Base-by-base conservation (phyloP, 2,113 vertebrate genomes). In the Circaetus cinerascens region DNA sequence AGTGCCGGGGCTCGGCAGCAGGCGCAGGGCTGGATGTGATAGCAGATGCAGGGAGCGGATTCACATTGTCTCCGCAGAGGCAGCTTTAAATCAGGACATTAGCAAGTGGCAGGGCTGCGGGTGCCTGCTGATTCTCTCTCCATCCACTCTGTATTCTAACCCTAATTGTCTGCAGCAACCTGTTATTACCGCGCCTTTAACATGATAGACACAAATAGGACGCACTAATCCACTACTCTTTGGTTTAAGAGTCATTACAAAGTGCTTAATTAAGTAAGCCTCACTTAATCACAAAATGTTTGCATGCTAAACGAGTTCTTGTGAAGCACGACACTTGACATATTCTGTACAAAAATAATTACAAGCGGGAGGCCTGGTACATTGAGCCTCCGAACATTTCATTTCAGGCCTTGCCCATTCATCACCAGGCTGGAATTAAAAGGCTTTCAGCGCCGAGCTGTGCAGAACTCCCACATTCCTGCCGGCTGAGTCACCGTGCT, bases 181-280 rank as follows among this genome's bases (percentile, higher is more conserved):
- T 51, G 73, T 77, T 76, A 79, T 69, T 88, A 96, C 90, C 36
- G 64, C 18, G 78, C 95, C 90, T 96, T 96, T 97, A 95, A 92
- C 91, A 40, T 93, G 88, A 79, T 92, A 96, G 92, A 97, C 89
- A 88, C 60, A 89, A 93, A 96, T 87, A 75, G 92, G 97, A 89
- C 96, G 76, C 89, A 94, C 95, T 98, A 98, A 98, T 98, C 98
- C 97, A 93, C 93, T 93, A 86, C 95, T 93, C 97, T 98, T 97
- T 96, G 97, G 96, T 98, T 98, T 98, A 98, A 98, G 98, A 98
- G 97, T 98, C 98, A 98, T 98, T 98, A 98, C 97, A 96, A 98
- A 98, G 98, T 98, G 98, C 97, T 98, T 98, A 98, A 98, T 98
- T 98, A 98, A 98, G 98, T 97, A 98, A 98, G 98, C 97, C 98